phyloP scores from a whole-genome alignment of 2,888 invertebrate genomes.

The Bibio marci region DNA sequence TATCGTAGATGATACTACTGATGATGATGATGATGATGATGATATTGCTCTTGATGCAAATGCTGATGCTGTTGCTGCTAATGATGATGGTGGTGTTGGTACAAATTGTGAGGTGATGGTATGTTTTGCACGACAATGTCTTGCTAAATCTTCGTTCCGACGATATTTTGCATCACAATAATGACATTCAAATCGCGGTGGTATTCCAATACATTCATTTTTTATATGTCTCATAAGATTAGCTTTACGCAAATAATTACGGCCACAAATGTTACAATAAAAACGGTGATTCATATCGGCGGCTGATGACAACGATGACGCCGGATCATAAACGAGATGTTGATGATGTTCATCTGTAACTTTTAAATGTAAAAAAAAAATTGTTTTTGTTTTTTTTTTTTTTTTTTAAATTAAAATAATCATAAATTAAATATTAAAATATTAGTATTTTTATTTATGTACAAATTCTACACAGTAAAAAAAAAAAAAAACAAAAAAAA shows the following conservation, averaged over 20 bases:
- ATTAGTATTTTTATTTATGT: too few species aligned
- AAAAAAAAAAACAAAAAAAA: too few species aligned
- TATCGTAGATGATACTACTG: too few species aligned
- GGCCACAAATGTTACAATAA: conserved; percentile 17
- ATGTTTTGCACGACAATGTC: conserved; percentile 9
- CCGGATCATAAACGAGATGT: too few species aligned
- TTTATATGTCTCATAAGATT: conserved; percentile 18
- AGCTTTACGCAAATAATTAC: conserved; percentile 19
- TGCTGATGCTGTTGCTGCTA: conserved; percentile 20
- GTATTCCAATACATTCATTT: conserved; percentile 18
- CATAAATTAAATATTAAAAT: too few species aligned
- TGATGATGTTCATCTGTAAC: too few species aligned
- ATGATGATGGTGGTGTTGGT: conserved; percentile 6
- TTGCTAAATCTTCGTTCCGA: conserved; percentile 17
- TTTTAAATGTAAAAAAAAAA: too few species aligned
- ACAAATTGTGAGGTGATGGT: conserved; percentile 10
- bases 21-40: conserved; percentile 33
- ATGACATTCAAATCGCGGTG: conserved; percentile 17
- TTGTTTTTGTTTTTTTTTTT: too few species aligned
- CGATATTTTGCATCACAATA: conserved; percentile 17
- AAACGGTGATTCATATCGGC: background rate
- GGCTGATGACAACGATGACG: too few species aligned
- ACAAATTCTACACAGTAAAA: too few species aligned
- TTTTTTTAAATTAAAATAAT: too few species aligned
- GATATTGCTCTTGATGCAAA: conserved; percentile 23